phyloP scores from a whole-genome alignment of 2,797 vertebrate genomes.

The Phataginus tricuspis region DNA sequence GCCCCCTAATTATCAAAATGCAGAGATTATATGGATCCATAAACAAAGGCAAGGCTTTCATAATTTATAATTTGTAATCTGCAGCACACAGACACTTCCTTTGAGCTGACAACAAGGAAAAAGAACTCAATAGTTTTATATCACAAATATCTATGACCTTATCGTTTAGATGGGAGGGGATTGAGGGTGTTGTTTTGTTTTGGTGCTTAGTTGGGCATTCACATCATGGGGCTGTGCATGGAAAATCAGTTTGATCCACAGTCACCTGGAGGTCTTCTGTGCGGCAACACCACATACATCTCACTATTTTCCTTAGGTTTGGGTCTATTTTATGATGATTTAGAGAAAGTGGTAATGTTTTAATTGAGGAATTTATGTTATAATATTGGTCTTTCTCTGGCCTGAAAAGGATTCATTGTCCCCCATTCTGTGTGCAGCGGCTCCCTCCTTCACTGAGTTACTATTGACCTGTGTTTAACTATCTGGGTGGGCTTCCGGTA shows the following conservation, averaged over 20 bases:
- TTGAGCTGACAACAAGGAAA: background rate
- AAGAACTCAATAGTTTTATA: background rate
- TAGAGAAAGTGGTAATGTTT: constrained; percentile 35
- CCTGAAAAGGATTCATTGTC: constrained; percentile 54
- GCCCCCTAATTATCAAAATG: background rate
- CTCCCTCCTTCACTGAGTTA: background rate
- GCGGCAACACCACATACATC: background rate
- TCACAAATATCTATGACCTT: background rate
- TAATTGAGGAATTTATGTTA: constrained; percentile 20
- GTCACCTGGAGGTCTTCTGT: constrained; percentile 46
- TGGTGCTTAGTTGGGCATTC: constrained; percentile 40
- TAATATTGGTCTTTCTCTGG: background rate
- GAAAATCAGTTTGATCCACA: background rate
- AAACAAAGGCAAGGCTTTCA: background rate
- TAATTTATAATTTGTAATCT: constrained; percentile 11
- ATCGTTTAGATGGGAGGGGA: background rate
- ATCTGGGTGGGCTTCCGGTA: constrained; percentile 69
- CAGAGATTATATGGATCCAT: background rate
- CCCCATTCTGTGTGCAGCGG: background rate
- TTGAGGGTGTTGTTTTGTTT: background rate
- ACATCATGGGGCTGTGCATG: background rate
- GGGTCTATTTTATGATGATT: constrained; percentile 39
- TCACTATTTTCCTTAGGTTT: constrained; percentile 37
- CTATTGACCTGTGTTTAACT: constrained; percentile 10
- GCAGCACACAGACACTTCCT: background rate